Conservation (phyloP, 2,113 vertebrate species). For the Rostratula benghalensis region DNA sequence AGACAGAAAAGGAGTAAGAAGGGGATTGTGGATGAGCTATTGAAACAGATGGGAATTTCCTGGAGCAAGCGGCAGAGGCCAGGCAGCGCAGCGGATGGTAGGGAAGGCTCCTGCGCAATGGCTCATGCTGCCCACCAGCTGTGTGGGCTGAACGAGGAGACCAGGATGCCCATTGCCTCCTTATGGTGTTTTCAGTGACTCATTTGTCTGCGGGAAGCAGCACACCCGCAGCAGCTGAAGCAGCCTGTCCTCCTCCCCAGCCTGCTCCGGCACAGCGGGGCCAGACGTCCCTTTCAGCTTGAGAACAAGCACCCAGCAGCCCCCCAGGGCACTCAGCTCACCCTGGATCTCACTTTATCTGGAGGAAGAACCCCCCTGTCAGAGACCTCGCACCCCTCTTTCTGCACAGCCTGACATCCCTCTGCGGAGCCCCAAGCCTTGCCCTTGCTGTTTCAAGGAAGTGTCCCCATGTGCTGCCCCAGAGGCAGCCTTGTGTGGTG, state of each 20-base stretch:
- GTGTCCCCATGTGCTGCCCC: not conserved
- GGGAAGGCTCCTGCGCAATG: not conserved
- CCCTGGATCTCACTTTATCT: not conserved
- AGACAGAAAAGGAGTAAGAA: not conserved
- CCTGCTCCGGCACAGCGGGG: not conserved
- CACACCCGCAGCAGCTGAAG: constrained; percentile 23
- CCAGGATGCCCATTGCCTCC: constrained; percentile 37
- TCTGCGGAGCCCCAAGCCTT: not conserved
- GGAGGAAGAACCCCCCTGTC: not conserved
- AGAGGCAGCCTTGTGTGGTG: not conserved
- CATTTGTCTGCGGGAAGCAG: not conserved
- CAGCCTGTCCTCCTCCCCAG: not conserved
- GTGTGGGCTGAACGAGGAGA: constrained; percentile 8
- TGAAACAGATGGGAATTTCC: constrained; percentile 34
- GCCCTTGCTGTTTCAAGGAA: accelerated
- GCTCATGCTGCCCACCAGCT: constrained; percentile 47
- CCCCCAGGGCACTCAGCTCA: not conserved
- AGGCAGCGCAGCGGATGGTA: not conserved
- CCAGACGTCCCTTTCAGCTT: not conserved
- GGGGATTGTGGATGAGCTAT: not conserved
- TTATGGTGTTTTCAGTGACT: constrained; percentile 35
- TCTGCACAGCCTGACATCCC: not conserved
- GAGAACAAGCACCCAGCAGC: not conserved
- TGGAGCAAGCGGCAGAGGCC: not conserved
- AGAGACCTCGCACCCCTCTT: not conserved